Conservation (phyloP, 2,888 invertebrate genomes). For the Melanophora roralis region DNA sequence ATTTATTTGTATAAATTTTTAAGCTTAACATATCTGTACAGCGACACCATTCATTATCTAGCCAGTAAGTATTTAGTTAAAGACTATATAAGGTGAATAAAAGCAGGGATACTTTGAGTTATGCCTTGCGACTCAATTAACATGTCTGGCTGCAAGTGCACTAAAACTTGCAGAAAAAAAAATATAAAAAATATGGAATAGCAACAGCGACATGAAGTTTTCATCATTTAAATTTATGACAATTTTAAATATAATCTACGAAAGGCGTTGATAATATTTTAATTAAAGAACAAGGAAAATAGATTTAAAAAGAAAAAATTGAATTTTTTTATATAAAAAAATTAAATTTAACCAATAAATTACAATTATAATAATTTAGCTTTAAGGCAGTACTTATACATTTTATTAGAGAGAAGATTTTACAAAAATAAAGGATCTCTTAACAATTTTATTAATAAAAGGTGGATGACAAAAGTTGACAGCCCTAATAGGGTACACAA, state of each 20-base stretch:
- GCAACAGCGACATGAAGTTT: constrained; percentile 31
- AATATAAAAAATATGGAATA: background rate
- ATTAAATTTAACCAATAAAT: no score
- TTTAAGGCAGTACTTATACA: no score
- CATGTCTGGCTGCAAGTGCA: constrained; percentile 40
- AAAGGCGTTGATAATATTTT: constrained; percentile 60
- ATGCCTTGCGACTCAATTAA: constrained; percentile 48
- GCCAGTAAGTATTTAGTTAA: constrained; percentile 8
- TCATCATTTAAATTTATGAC: constrained; percentile 59
- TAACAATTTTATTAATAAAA: no score
- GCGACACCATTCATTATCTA: constrained; percentile 11
- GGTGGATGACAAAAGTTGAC: no score
- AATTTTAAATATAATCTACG: constrained; percentile 59
- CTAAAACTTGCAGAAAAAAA: constrained; percentile 23
- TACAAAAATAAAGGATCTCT: no score
- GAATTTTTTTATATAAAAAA: no score
- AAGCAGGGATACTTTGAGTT: no score
- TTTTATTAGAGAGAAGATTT: no score
- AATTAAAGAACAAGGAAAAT: constrained; percentile 47
- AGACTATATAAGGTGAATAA: no score
- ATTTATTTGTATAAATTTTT: background rate
- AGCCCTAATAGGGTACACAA: no score
- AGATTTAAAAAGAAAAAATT: no score
- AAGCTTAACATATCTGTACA: background rate
- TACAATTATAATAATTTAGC: no score